phyloP scores from a whole-genome alignment of 2,797 vertebrate species.

The Oryzias dopingdopingensis region DNA sequence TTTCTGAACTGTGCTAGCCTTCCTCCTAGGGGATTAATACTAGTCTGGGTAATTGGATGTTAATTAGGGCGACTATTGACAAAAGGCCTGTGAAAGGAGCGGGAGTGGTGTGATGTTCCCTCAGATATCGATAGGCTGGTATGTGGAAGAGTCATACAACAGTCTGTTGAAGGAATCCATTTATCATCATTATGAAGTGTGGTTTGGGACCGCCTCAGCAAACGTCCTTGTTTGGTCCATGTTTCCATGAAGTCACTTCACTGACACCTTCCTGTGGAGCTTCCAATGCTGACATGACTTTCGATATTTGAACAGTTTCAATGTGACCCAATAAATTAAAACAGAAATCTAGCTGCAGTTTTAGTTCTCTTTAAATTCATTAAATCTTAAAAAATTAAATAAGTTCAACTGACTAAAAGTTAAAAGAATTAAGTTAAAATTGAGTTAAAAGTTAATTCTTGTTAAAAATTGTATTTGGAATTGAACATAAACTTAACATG shows the following conservation, averaged over 20 bases:
- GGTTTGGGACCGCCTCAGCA: not conserved
- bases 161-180: constrained; percentile 40
- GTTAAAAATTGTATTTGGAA: too few species aligned
- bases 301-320: constrained; percentile 27
- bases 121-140: constrained; percentile 58
- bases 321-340: too few species aligned
- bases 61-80: constrained; percentile 76
- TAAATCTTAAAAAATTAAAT: too few species aligned
- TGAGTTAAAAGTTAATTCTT: too few species aligned
- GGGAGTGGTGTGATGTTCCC: constrained; percentile 50
- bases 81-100: constrained; percentile 54
- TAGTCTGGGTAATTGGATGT: constrained; percentile 68
- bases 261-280: constrained; percentile 32
- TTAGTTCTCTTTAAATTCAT: too few species aligned
- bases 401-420: too few species aligned
- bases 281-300: constrained; percentile 46
- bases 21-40: constrained; percentile 67
- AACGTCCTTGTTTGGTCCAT: not conserved
- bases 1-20: constrained; percentile 61
- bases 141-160: constrained; percentile 47
- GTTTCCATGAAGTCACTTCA: constrained; percentile 10
- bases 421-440: too few species aligned
- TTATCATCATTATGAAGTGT: constrained; percentile 53
- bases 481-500: too few species aligned
- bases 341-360: too few species aligned